These are phyloP conservation scores for Lithobius niger DNA, from an alignment of 1,140 invertebrate species.

Conservation along the genomic window DNA sequence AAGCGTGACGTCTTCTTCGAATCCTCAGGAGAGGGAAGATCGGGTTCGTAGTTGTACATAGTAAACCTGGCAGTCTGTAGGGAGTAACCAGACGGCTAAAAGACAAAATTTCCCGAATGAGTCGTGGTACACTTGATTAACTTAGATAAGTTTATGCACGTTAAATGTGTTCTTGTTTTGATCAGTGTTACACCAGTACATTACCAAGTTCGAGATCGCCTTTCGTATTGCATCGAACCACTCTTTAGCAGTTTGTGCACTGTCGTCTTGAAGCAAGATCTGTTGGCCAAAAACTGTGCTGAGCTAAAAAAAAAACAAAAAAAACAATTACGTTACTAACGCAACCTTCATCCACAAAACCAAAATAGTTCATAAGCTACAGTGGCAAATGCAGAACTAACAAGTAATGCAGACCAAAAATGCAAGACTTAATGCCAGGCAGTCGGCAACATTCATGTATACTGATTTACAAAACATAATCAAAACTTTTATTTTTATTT, in stretches of 20 bases:
- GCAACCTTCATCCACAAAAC: too few relatives aligned
- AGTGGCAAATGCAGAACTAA: too few relatives aligned
- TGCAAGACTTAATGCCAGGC: too few relatives aligned
- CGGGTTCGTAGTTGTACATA: background rate
- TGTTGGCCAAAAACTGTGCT: slow-evolving; percentile 39
- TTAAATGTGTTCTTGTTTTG: too few relatives aligned
- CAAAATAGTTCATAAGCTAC: too few relatives aligned
- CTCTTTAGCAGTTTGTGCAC: slow-evolving; percentile 31
- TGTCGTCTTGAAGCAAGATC: slow-evolving; percentile 43
- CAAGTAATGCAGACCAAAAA: too few relatives aligned
- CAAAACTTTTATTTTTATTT: too few relatives aligned
- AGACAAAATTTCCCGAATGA: background rate
- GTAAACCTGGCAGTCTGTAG: background rate
- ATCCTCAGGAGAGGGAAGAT: background rate
- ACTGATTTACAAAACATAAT: too few relatives aligned
- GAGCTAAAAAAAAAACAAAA: slow-evolving; percentile 22
- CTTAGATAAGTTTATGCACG: too few relatives aligned
- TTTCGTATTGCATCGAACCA: slow-evolving; percentile 41
- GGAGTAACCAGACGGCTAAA: background rate
- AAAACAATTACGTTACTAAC: background rate
- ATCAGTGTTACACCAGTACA: too few relatives aligned
- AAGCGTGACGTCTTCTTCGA: background rate
- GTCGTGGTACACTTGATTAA: too few relatives aligned
- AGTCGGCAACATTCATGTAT: too few relatives aligned
- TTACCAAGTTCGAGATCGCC: slow-evolving; percentile 36